Evolutionary conservation across 2,113 vertebrate species (phyloP).

Genomic region (cat (Felis catus)): F.catus_Fca126_mat1.0 CM031415.1:136040001-136040500

Average conservation of each 20-base stretch:
- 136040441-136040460: neutral
- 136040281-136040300: neutral
- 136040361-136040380: neutral
- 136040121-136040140: constrained; percentile 81
- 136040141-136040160: constrained; percentile 68
- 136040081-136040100: constrained; percentile 83
- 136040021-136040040: constrained; percentile 86
- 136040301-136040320: neutral
- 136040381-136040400: neutral
- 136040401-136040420: neutral
- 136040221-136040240: neutral
- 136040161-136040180: constrained; percentile 53
- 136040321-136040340: neutral
- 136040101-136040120: constrained; percentile 80
- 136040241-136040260: constrained; percentile 3
- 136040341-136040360: neutral
- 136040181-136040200: constrained; percentile 45
- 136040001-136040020: constrained; percentile 77
- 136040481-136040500: neutral
- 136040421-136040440: neutral
- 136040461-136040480: neutral
- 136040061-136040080: constrained; percentile 82
- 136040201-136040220: constrained; percentile 35
- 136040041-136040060: constrained; percentile 86
- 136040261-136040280: constrained; percentile 56